Base-by-base conservation (phyloP, 2,888 invertebrate genomes). In the Tachystola acroxantha region DNA sequence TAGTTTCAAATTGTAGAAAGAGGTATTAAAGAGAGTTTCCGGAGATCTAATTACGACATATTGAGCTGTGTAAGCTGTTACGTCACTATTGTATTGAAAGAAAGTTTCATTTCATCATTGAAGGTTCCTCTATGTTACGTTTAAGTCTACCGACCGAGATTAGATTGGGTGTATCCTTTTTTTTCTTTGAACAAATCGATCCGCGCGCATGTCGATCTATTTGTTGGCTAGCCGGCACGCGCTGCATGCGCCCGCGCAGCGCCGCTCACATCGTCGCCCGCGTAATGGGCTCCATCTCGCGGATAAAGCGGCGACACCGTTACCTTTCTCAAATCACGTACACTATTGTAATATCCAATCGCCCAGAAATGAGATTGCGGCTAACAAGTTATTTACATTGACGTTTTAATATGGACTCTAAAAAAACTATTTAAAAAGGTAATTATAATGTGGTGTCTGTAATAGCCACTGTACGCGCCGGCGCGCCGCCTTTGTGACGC, bases 301-400 rank as follows among this genome's bases (percentile, higher is more conserved):
- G 85, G 85, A 85, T 85, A 84, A 85, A 82, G 84, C 82, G 64
- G 65, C 70, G 72, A 78, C 75, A 84, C 86, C 86, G 86, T 85
- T 86, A 86, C 84, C 80, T 84, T 80, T 82, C 85, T 82, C 85
- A 80, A 80, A 84, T 84, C 86, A 86, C 86, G 86, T 86, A 82
- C 86, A 80, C 86, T 81, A 86, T 86, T 86, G 86, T 85, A 82
- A 85, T 84, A 85, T 81, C 82, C 86, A 86, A 85, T 84, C 82
- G 84, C 69, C 73, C 74, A 79, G 85, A 85, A 86, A 86, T 86
- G 86, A 86, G 86, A 85, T 86, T 82, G 86, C 86, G 81, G 85
- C 86, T 86, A 86, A 86, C 86, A 86, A 86, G 86, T 86, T 86
- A 86, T 85, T 86, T 86, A 86, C 86, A 81, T 85, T 86, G 86